Base-by-base conservation (phyloP, 2,113 vertebrate species). In the Struthidea cinerea region DNA sequence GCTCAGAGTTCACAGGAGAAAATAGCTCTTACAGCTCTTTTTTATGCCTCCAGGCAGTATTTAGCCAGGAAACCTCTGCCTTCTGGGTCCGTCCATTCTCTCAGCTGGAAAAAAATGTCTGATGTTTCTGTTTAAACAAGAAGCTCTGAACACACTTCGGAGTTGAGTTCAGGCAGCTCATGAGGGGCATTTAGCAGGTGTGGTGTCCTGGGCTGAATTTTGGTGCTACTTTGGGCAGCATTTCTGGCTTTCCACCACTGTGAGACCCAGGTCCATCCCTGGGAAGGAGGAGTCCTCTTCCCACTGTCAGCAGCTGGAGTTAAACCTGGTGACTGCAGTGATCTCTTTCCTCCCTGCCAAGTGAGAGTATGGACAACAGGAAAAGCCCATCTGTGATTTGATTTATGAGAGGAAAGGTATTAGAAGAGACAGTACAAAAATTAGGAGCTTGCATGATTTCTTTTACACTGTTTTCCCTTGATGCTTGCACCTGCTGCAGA, bases 181-280 rank as follows among this genome's bases (percentile, higher is more conserved):
- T 1, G 70, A 37, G 21, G 11, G 11, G 4, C 13, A n/a, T 81
- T 89, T 49, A 52, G 14, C 15, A 53, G 49, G 4, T 1, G 3
- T 20, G 10, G 8, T 53, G 42, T 39, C 19, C 73, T 3, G 6
- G 53, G 44, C 24, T 77, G 17, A n/a, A 17, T 70, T 83, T 71
- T 55, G 26, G 44, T 39, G 20, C 68, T 64, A 26, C 35, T 86
- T 69, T 49, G 37, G 24, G 37, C 57, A 89, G 22, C 3, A 6
- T 11, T 37, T 27, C 10, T 5, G 1, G 1, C 19, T 37, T 65
- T 27, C 35, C 50, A 41, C 11, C 1, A 0, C 46, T 41, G 41
- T 6, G 24, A 74, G 41, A 57, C 9, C 37, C 5, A 2, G 14
- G 24, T 15, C 19, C 3, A 2, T 27, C 28, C 30, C 46, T 24